Conservation (phyloP, 1,140 invertebrate species). For the Meloidogyne floridensis region DNA sequence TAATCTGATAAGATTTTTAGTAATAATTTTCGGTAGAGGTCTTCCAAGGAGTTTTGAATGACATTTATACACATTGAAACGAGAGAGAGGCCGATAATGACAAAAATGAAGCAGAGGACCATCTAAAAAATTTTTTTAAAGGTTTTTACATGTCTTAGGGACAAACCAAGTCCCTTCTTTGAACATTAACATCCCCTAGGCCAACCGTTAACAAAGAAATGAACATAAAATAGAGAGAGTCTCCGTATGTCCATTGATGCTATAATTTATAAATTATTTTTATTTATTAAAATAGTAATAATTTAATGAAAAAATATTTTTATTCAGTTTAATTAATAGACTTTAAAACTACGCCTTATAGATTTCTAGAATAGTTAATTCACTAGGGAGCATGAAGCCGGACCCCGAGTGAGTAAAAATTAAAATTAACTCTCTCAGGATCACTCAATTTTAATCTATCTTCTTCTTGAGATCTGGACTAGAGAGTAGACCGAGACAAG, state of each 20-base stretch:
- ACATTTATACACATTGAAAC: slow-evolving; percentile 64
- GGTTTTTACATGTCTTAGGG: not conserved
- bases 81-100: slow-evolving; percentile 63
- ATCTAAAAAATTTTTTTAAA: slow-evolving; percentile 37
- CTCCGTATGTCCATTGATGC: slow-evolving; percentile 59
- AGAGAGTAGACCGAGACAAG: too few species aligned
- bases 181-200: slow-evolving; percentile 57
- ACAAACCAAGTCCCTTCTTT: slow-evolving; percentile 50
- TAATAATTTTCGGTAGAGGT: slow-evolving; percentile 58
- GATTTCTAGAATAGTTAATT: too few species aligned
- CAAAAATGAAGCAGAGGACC: slow-evolving; percentile 63
- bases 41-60: slow-evolving; percentile 62
- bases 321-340: too few species aligned
- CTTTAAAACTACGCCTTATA: too few species aligned
- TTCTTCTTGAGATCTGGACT: too few species aligned
- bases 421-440: too few species aligned
- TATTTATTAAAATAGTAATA: too few species aligned
- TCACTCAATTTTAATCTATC: too few species aligned
- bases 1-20: slow-evolving; percentile 63
- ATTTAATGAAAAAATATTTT: too few species aligned
- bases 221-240: slow-evolving; percentile 63
- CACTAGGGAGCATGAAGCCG: too few species aligned
- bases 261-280: not conserved
- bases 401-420: too few species aligned
- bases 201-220: slow-evolving; percentile 57